These are phyloP conservation scores for Drosophila bocqueti DNA, from an alignment of 1,140 invertebrate genomes.

Conservation along the genomic window DNA sequence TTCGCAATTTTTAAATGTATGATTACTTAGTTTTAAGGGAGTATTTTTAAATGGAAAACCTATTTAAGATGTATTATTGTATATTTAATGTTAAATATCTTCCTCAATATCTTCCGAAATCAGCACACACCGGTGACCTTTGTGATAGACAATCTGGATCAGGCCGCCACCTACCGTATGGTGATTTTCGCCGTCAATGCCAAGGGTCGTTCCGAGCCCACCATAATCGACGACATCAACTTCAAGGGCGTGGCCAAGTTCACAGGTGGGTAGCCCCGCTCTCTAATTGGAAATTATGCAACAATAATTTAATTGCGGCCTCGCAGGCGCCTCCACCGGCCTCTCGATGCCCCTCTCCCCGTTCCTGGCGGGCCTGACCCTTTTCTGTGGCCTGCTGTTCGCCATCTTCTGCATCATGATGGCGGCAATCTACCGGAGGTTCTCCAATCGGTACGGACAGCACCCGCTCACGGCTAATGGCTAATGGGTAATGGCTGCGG, in stretches of 20 bases:
- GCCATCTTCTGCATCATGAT: conserved; percentile 90
- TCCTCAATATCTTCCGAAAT: not conserved
- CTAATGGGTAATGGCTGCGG: conserved; percentile 19
- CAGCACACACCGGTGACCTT: conserved; percentile 88
- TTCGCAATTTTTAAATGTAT: not conserved
- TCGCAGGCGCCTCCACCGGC: conserved; percentile 85
- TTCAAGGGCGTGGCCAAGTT: conserved; percentile 91
- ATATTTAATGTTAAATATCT: not conserved
- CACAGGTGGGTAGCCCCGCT: conserved; percentile 86
- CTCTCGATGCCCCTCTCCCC: conserved; percentile 88
- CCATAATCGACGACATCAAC: conserved; percentile 92
- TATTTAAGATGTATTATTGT: not conserved
- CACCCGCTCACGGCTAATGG: conserved; percentile 15
- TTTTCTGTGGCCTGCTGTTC: conserved; percentile 89
- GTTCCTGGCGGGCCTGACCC: conserved; percentile 89
- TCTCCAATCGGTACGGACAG: conserved; percentile 84
- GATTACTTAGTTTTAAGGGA: not conserved
- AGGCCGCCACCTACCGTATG: conserved; percentile 91
- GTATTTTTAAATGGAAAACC: not conserved
- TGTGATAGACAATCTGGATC: conserved; percentile 91
- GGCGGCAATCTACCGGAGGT: conserved; percentile 89
- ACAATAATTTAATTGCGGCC: conserved; percentile 30
- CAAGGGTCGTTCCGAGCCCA: conserved; percentile 93
- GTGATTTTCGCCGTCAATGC: conserved; percentile 93
- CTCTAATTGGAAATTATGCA: conserved; percentile 42